Base-by-base conservation (phyloP, 2,797 vertebrate species). In the Anniella stebbinsi region DNA sequence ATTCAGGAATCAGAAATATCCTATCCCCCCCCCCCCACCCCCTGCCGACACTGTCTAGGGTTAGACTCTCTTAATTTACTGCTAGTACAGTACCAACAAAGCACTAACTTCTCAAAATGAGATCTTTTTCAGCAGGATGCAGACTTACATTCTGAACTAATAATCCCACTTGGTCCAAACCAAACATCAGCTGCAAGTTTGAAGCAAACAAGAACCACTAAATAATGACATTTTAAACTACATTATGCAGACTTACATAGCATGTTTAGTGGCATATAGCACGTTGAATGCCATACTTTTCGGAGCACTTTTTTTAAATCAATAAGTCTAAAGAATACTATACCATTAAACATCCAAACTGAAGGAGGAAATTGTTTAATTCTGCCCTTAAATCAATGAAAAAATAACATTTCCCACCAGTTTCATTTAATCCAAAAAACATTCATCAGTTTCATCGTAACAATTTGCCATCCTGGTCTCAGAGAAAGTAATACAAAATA, bases 401-500 rank as follows among this genome's bases (percentile, higher is more conserved):
- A 36, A 38, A 25, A 23, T 45, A 45, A 28, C 28, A 63, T 77
- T 30, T 63, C 15, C 28, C 25, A 15, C 38, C 48, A 36, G 11
- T 54, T 85, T 85, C 48, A 85, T 85, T 72, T 85, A 67, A 21
- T 78, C 23, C 30, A 69, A 80, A 87, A 69, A 23, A 38, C 63
- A 69, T 48, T 18, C 60, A 83, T 67, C 63, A 54, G 60, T 67
- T 83, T 84, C 33, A 73, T 86, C 36, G 18, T 15, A 86, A 75
- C n/a, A 41, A 75, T 60, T 60, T 75, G 23, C 54, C 80, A 38
- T 36, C 60, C 17, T 18, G 9, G 54, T 41, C 28, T 17, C 1
- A 33, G 28, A 33, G n/a, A 11, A 17, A 15, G 30, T 21, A 15
- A 73, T 13, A 88, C 2, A 54, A 73, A 82, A 73, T 48, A n/a